Conservation (phyloP, 2,888 invertebrate genomes). For the Mantis religiosa region DNA sequence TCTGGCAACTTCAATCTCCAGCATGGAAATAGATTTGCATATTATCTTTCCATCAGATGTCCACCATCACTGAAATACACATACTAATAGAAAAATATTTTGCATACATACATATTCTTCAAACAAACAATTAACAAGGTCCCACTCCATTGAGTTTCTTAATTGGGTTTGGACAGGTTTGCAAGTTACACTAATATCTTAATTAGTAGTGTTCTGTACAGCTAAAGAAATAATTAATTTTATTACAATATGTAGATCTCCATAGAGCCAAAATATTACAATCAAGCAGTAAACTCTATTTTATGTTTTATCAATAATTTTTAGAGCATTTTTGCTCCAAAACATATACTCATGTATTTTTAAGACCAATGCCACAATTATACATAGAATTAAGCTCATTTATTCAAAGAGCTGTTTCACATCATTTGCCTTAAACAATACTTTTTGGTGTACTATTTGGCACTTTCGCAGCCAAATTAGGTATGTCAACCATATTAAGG, state of each 20-base stretch:
- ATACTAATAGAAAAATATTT: neutral
- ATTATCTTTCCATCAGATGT: neutral
- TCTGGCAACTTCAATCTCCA: neutral
- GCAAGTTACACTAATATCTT: conserved; percentile 3
- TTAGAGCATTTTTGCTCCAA: neutral
- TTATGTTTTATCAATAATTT: neutral
- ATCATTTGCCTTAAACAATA: neutral
- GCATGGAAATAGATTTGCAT: neutral
- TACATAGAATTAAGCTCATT: neutral
- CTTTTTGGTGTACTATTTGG: neutral
- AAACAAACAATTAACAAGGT: neutral
- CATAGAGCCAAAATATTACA: neutral
- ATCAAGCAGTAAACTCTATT: neutral
- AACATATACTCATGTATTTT: neutral
- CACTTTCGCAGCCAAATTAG: neutral
- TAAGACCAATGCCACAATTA: neutral
- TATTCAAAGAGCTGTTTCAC: neutral
- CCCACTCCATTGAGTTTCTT: neutral
- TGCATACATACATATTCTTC: neutral
- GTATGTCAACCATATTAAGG: neutral
- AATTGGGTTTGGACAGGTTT: conserved; percentile 9
- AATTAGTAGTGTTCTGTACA: neutral
- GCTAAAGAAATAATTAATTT: neutral
- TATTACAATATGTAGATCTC: neutral
- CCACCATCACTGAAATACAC: conserved; percentile 16